Evolutionary conservation across 2,113 vertebrate genomes (phyloP).

Genomic region (Micronycteris hirsuta): DNA sequence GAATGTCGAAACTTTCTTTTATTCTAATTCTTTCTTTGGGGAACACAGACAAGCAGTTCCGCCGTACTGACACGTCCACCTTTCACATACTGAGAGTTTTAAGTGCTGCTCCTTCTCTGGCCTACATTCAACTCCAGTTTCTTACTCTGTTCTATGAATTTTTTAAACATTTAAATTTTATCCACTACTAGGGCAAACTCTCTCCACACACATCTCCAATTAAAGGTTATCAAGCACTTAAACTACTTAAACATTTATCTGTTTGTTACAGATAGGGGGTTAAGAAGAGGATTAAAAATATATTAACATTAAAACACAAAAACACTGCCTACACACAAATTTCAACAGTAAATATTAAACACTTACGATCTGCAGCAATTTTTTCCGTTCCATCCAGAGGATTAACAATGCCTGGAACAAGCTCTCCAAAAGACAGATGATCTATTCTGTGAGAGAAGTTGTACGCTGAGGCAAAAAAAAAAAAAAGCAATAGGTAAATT

Average conservation of each 20-base stretch:
- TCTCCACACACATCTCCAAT: neutral
- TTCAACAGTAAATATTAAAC: neutral
- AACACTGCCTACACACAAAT: neutral
- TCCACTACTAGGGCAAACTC: neutral
- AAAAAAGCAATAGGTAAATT: constrained; percentile 20
- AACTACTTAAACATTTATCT: neutral
- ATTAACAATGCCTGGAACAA: constrained; percentile 93
- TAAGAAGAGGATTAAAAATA: neutral
- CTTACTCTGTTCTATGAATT: neutral
- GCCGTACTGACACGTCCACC: neutral
- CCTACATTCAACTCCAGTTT: neutral
- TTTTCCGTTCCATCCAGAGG: constrained; percentile 98
- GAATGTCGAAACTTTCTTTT: neutral
- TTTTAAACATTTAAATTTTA: constrained; percentile 33
- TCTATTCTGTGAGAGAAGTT: constrained; percentile 99
- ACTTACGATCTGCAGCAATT: constrained; percentile 91
- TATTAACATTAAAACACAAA: neutral
- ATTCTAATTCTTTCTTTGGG: neutral
- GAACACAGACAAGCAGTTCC: neutral
- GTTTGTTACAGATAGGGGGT: neutral
- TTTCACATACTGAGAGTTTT: neutral
- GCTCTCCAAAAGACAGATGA: constrained; percentile 97
- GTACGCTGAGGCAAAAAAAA: constrained; percentile 85
- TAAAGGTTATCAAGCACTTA: neutral
- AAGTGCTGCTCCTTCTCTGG: neutral